Evolutionary conservation across 2,797 vertebrate species (phyloP), one percentile per base, ranked within the genome.

Genomic region (Furcifer pardalis): DNA sequence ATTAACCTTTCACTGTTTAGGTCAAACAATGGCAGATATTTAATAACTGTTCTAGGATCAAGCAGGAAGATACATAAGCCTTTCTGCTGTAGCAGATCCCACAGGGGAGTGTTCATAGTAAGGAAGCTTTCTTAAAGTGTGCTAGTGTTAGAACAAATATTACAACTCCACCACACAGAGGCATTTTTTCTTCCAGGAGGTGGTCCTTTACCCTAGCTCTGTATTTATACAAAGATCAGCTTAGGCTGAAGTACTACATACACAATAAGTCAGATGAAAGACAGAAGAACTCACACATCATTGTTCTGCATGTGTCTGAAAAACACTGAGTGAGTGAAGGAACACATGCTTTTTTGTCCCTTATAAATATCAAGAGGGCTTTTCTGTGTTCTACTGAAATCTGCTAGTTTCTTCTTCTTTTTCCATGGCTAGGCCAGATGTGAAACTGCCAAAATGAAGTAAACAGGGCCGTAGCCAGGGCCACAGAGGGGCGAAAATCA

Each of bases 1-100:
- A 82, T 82, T 82, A 78, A 82, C 80, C 44, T 86, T 44, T 56
- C 40, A 19, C 40, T 78, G 21, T 82, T 78, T 78, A 63, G 74
- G 66, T 77, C 74, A 86, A 78, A 73, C n/a, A 71, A 77, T 75
- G 37, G 49, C 49, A 49, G 7, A 49, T 19, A 52, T 52, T 81
- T 77, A 75, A 78, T 82, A 56, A 35, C 56, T 40, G 72, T 56
- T 42, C 2, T 40, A 65, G 30, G 7, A 78, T 71, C 60, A 52
- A 78, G 27, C 7, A 63, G 15, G 56, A 30, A 72, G 60, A 49
- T n/a, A 75, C 15, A 52, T 2, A 78, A 15, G 23, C 75, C 37
- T 49, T 77, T 56, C 79, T 72, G 19, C 30, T 71, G 42, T 37
- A 49, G 66, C 76, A 84, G 72, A 71, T 21, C 32, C 37, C 30